Conservation (phyloP, 64 coral and sea anemone species). For the Acropora yongei region DNA sequence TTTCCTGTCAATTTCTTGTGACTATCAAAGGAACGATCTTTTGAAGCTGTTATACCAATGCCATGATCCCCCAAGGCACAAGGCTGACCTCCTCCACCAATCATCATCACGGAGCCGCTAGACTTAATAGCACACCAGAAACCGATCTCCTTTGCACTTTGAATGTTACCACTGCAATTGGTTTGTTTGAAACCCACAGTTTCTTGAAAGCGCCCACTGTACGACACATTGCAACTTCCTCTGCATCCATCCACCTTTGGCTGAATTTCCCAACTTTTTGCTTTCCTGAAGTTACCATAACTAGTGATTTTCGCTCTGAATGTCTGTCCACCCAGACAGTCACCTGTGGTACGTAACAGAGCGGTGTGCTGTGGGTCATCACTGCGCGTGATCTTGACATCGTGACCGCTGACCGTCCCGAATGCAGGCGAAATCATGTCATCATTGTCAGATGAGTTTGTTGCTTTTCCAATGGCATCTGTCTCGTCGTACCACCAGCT, state of each 20-base stretch:
- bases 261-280: not conserved
- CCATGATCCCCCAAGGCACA: constrained; percentile 21
- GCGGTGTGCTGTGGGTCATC: constrained; percentile 21
- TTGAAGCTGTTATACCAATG: constrained; percentile 6
- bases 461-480: no score
- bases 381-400: constrained; percentile 61
- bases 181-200: constrained; percentile 5
- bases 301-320: no score
- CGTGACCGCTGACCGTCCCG: constrained; percentile 25
- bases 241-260: not conserved
- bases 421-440: constrained; percentile 53
- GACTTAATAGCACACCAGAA: not conserved
- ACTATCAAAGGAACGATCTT: no score
- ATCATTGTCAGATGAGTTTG: not conserved
- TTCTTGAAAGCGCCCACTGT: not conserved
- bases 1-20: no score
- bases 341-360: not conserved
- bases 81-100: constrained; percentile 8
- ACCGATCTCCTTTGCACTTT: not conserved
- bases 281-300: no score
- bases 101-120: not conserved
- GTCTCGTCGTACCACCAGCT: no score
- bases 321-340: no score
- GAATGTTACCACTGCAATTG: not conserved
- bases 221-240: constrained; percentile 5